phyloP scores from a whole-genome alignment of 2,888 invertebrate genomes.

The Choristoneura rosaceana region DNA sequence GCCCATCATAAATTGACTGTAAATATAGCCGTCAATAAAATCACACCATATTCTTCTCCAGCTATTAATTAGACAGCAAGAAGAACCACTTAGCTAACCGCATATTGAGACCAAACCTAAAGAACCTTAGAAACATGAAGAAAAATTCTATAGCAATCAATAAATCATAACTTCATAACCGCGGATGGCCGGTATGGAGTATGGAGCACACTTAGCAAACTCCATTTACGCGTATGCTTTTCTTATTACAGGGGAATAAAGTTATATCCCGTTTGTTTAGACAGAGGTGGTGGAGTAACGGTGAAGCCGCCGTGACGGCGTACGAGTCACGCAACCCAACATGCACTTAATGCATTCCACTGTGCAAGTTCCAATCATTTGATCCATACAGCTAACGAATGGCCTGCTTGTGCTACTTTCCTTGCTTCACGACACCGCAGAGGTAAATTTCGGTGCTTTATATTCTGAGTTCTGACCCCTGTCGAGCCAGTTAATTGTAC shows the following conservation, averaged over 20 bases:
- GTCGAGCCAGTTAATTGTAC: conserved; percentile 28
- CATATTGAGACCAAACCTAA: conserved; percentile 15
- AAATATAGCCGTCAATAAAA: not conserved
- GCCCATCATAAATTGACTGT: not conserved
- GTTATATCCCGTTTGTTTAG: conserved; percentile 51
- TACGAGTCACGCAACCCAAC: conserved; percentile 49
- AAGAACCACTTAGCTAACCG: not conserved
- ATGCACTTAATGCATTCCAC: conserved; percentile 70
- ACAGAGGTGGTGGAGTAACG: conserved; percentile 57
- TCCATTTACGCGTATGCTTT: conserved; percentile 44
- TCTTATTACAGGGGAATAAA: conserved; percentile 51
- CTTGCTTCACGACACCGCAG: conserved; percentile 38
- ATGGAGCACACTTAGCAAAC: conserved; percentile 46
- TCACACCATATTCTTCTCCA: not conserved
- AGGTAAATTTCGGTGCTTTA: conserved; percentile 37
- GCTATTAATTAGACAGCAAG: not conserved
- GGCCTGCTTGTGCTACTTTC: conserved; percentile 55
- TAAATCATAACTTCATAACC: conserved; percentile 50
- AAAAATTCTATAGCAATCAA: conserved; percentile 52
- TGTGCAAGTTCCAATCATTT: conserved; percentile 46
- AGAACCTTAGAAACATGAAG: conserved; percentile 36
- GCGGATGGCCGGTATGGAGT: conserved; percentile 9
- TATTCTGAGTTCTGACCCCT: conserved; percentile 28
- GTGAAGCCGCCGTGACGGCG: conserved; percentile 66
- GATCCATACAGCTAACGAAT: conserved; percentile 50